Percentiles rank a stretch among this genome's conserved stretches.
Evolutionary conservation across 2,113 vertebrate genomes (phyloP).

Genomic region (Epinephelus fuscoguttatus): DNA sequence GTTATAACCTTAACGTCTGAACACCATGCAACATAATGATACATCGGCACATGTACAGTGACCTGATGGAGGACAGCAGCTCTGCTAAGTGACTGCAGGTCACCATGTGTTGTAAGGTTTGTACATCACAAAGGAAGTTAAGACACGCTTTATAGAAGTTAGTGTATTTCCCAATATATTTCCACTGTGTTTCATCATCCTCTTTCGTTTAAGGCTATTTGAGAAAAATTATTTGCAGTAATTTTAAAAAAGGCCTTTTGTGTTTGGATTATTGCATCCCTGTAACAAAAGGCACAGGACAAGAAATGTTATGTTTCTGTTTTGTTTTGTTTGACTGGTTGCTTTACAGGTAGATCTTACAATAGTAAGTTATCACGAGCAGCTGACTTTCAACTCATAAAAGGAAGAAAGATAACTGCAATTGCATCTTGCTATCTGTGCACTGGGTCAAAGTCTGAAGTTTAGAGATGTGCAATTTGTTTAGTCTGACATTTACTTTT

Average conservation of each 20-base stretch:
- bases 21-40: not conserved
- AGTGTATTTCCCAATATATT: not conserved
- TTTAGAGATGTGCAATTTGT: not conserved
- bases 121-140: constrained; percentile 12
- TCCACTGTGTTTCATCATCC: not conserved
- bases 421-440: not conserved
- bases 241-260: not conserved
- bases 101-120: not conserved
- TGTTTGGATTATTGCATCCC: not conserved
- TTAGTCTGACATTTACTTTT: constrained; percentile 15
- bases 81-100: not conserved
- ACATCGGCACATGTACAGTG: not conserved
- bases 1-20: not conserved
- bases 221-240: not conserved
- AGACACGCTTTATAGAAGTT: not conserved
- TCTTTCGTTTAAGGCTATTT: not conserved
- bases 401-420: not conserved
- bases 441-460: constrained; percentile 27
- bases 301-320: not conserved
- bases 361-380: not conserved
- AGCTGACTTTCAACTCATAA: constrained; percentile 9
- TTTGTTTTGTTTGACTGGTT: not conserved
- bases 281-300: not conserved
- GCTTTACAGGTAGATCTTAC: not conserved
- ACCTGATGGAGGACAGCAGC: not conserved